Evolutionary conservation across 1,140 invertebrate genomes (phyloP).

Genomic region (Cotesia typhae): DNA sequence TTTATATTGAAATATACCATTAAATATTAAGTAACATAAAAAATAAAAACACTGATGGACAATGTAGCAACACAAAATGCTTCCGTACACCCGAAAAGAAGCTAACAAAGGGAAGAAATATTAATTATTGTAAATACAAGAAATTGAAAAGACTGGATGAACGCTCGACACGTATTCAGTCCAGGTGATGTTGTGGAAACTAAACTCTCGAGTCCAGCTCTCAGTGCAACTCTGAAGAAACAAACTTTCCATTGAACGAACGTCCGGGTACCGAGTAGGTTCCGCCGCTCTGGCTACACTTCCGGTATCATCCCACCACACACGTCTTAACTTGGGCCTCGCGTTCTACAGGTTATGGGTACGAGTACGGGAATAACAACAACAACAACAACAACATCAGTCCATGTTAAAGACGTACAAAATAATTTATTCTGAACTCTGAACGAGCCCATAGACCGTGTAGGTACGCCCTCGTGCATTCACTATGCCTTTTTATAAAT

Average conservation of each 20-base stretch:
- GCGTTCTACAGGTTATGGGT: too few relatives aligned
- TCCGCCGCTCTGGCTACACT: slow-evolving; percentile 63
- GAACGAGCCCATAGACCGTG: slow-evolving; percentile 38
- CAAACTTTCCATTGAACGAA: slow-evolving; percentile 66
- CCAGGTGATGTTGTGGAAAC: slow-evolving; percentile 18
- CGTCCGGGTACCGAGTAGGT: slow-evolving; percentile 52
- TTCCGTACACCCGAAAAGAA: too few relatives aligned
- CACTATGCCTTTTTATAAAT: background rate
- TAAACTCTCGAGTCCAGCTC: slow-evolving; percentile 19
- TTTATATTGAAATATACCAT: background rate
- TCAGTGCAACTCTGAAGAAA: slow-evolving; percentile 55
- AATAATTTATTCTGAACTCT: slow-evolving; percentile 40
- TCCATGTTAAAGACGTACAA: slow-evolving; percentile 31
- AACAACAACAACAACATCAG: background rate
- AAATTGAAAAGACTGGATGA: too few relatives aligned
- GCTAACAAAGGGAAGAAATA: too few relatives aligned
- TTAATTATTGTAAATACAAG: too few relatives aligned
- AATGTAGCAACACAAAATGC: too few relatives aligned
- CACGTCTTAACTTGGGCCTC: slow-evolving; percentile 26
- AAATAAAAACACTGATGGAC: too few relatives aligned
- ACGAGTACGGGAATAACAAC: too few relatives aligned
- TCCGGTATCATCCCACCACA: slow-evolving; percentile 64
- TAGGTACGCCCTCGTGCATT: slow-evolving; percentile 37
- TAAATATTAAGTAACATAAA: too few relatives aligned
- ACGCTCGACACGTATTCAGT: background rate